phyloP scores from a whole-genome alignment of 2,888 invertebrate genomes.

The Rhogogaster chlorosoma region DNA sequence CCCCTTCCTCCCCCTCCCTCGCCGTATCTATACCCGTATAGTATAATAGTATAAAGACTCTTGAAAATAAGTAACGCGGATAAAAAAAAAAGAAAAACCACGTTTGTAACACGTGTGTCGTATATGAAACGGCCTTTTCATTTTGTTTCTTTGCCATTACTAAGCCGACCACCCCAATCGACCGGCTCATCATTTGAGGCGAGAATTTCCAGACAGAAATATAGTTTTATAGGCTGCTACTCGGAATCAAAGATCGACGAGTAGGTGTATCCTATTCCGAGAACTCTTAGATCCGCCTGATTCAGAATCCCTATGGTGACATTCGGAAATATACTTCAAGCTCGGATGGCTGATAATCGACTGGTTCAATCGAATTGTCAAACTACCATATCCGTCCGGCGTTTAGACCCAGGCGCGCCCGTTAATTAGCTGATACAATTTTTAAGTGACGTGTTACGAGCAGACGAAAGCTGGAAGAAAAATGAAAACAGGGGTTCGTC shows the following conservation, averaged over 20 bases:
- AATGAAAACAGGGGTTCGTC: not conserved
- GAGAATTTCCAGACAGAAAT: slow-evolving; percentile 6
- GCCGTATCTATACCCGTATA: not conserved
- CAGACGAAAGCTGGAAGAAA: not conserved
- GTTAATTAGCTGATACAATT: not conserved
- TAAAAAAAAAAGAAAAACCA: not conserved
- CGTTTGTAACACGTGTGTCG: not conserved
- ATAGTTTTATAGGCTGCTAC: not conserved
- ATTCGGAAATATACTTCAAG: not conserved
- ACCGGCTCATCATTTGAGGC: not conserved
- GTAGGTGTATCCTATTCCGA: not conserved
- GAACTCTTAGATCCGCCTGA: not conserved
- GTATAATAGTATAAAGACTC: not conserved
- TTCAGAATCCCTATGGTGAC: no score
- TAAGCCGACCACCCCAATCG: not conserved
- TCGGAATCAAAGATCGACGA: not conserved
- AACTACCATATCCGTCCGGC: slow-evolving; percentile 62
- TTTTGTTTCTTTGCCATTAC: slow-evolving; percentile 5
- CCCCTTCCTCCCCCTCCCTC: not conserved
- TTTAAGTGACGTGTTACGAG: not conserved
- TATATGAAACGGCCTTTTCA: not conserved
- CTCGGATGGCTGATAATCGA: slow-evolving; percentile 60
- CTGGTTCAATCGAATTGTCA: slow-evolving; percentile 67
- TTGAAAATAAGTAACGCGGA: not conserved
- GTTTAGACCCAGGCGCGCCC: not conserved